Evolutionary conservation across 2,797 vertebrate species (phyloP).

Genomic region (Lepus oiostolus): DNA sequence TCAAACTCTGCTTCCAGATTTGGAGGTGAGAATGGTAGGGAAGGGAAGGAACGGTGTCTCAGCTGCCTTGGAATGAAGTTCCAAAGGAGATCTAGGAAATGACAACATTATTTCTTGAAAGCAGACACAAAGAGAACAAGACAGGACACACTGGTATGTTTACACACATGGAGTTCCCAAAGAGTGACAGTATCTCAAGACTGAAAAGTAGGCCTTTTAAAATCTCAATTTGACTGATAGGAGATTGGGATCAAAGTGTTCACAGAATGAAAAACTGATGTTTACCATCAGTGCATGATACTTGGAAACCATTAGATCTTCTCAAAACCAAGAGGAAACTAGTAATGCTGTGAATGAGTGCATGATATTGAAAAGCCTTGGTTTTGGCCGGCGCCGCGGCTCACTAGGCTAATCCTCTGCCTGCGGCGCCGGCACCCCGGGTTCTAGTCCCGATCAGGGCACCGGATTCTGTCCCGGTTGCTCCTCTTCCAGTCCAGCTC

Average conservation of each 20-base stretch:
- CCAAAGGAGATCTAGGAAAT: neutral
- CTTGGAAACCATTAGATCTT: conserved; percentile 1
- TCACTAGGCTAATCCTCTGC: too few species aligned
- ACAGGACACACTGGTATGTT: neutral
- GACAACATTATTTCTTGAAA: conserved; percentile 32
- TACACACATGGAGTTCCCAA: neutral
- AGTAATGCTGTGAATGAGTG: neutral
- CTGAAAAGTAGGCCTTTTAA: conserved; percentile 29
- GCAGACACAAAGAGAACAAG: conserved; percentile 51
- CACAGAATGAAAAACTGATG: neutral
- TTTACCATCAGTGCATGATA: neutral
- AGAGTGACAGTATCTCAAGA: neutral
- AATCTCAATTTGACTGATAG: neutral
- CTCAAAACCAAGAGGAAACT: conserved; percentile 36
- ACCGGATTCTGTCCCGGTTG: too few species aligned
- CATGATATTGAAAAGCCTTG: neutral
- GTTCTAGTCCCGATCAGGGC: too few species aligned
- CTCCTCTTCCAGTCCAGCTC: too few species aligned
- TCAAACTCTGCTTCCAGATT: conserved; percentile 67
- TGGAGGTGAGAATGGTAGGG: conserved; percentile 57
- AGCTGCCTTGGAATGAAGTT: neutral
- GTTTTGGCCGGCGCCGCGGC: too few species aligned
- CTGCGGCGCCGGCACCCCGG: too few species aligned
- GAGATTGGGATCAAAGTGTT: neutral
- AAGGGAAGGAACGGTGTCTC: conserved; percentile 38